Percentiles rank a stretch among this genome's conserved stretches.
These are phyloP conservation scores for Agonopterix alstromeriana DNA, from an alignment of 2,888 invertebrate genomes.

Conservation along the genomic window DNA sequence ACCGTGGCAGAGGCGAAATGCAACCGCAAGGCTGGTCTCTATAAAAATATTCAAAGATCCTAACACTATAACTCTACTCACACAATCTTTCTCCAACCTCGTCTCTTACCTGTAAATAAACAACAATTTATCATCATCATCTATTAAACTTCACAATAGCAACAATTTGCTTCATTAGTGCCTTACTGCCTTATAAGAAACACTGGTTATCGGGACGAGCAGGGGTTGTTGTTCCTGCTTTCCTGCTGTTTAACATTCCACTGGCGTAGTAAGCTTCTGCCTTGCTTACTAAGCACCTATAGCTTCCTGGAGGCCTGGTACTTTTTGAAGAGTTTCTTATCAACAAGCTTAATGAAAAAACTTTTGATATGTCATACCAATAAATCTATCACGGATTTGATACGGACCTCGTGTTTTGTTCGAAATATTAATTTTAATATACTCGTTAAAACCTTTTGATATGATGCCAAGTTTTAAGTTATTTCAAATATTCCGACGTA, in stretches of 20 bases:
- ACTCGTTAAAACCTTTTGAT: too few relatives aligned
- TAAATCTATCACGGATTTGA: too few relatives aligned
- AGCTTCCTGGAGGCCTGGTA: slow-evolving; percentile 34
- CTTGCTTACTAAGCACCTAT: slow-evolving; percentile 26
- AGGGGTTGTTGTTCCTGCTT: slow-evolving; percentile 27
- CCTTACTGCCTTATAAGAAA: slow-evolving; percentile 6
- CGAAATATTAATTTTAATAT: too few relatives aligned
- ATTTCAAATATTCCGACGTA: too few relatives aligned
- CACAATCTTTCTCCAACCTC: not conserved
- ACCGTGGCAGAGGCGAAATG: too few relatives aligned
- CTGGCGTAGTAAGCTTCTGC: slow-evolving; percentile 28
- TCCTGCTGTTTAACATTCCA: slow-evolving; percentile 45
- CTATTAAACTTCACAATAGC: not conserved
- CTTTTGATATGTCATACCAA: too few relatives aligned
- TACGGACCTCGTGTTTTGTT: too few relatives aligned
- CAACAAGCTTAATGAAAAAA: not conserved
- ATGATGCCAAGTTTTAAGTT: too few relatives aligned
- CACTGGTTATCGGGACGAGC: slow-evolving; percentile 21
- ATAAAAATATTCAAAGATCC: too few relatives aligned
- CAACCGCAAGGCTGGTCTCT: too few relatives aligned
- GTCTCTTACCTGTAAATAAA: slow-evolving; percentile 21
- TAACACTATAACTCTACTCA: too few relatives aligned
- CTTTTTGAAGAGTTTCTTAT: slow-evolving; percentile 10
- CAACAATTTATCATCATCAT: slow-evolving; percentile 4
- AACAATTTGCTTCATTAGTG: slow-evolving; percentile 9